These are phyloP conservation scores for Columba guinea DNA, from an alignment of 2,797 vertebrate species.

Conservation along the genomic window DNA sequence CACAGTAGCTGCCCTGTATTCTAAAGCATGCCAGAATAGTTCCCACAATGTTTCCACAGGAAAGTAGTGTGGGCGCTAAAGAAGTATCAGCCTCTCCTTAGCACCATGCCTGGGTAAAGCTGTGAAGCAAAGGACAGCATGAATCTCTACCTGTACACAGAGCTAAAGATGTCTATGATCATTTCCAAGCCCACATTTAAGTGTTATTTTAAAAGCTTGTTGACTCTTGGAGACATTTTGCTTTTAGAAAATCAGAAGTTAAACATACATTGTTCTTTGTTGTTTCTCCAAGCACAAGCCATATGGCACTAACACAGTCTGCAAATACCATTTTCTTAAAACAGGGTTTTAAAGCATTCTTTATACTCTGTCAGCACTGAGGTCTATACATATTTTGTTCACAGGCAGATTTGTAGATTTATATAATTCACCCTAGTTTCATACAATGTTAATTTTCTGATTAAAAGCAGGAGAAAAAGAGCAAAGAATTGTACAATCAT, in stretches of 20 bases:
- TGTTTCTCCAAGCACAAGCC: not conserved
- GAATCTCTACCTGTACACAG: not conserved
- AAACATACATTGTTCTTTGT: not conserved
- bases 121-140: not conserved
- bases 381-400: not conserved
- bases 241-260: not conserved
- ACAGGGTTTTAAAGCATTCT: not conserved
- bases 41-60: fast-evolving
- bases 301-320: not conserved
- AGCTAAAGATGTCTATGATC: not conserved
- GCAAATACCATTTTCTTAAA: not conserved
- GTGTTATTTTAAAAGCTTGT: not conserved
- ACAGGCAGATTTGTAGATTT: not conserved
- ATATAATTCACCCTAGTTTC: not conserved
- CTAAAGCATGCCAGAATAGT: fast-evolving
- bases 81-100: not conserved
- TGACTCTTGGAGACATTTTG: not conserved
- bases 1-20: not conserved
- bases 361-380: not conserved
- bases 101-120: not conserved
- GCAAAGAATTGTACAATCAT: not conserved
- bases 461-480: not conserved
- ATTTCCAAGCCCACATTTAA: not conserved
- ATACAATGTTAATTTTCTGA: not conserved
- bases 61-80: not conserved